phyloP scores from a whole-genome alignment of 2,113 vertebrate species.

The Arizona elegans region DNA sequence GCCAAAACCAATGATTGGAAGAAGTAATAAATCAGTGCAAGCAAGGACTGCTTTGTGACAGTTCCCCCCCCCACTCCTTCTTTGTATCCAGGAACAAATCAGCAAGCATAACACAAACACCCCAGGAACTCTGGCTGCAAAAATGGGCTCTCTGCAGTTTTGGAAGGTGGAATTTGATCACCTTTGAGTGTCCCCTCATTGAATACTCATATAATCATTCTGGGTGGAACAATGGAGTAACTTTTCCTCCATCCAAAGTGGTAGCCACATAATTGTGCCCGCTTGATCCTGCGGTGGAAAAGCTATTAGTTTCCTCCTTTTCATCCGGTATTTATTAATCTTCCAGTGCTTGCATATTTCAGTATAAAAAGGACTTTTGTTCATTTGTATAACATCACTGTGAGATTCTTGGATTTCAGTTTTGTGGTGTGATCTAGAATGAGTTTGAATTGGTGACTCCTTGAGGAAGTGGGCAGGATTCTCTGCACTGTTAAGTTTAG shows the following conservation, averaged over 20 bases:
- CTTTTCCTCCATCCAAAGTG: not conserved
- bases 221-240: not conserved
- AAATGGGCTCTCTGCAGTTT: not conserved
- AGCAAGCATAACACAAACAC: not conserved
- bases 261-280: not conserved
- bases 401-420: not conserved
- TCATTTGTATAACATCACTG: not conserved
- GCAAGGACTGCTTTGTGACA: not conserved
- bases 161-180: not conserved
- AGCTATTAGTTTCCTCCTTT: not conserved
- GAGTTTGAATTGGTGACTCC: not conserved
- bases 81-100: not conserved
- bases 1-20: not conserved
- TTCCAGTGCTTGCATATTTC: not conserved
- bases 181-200: not conserved
- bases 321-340: not conserved
- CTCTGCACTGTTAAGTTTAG: not conserved
- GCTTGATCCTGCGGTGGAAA: not conserved
- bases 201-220: not conserved
- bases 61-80: not conserved
- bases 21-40: not conserved
- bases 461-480: not conserved
- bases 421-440: not conserved
- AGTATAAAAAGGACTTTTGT: not conserved
- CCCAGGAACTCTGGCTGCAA: not conserved